Evolutionary conservation across 2,888 invertebrate species (phyloP), one percentile per base, ranked within the genome.

Genomic region (Aspidapion aeneum): DNA sequence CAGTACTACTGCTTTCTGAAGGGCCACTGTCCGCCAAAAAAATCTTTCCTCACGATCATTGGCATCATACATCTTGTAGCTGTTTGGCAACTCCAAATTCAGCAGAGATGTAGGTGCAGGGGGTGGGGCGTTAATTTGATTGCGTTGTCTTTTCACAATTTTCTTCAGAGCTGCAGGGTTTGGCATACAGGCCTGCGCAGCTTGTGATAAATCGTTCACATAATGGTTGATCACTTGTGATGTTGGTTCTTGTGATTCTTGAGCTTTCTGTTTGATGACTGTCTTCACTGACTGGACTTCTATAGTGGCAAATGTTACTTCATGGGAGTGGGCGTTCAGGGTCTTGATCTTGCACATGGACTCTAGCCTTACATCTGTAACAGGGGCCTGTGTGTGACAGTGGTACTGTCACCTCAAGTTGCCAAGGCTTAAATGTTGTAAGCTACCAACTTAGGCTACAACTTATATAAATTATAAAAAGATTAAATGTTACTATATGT

Each of bases 211-310:
- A 49, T 57, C 21, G 2, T 57, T 16, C 57, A 57, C 57, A 57
- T 21, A 57, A 57, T 57, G 57, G 57, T 57, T 57, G 48, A 57
- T 57, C 1, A 57, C 57, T 22, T 57, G 57, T 19, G 48, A 1
- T 21, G 57, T 57, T 57, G 57, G 57, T 57, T 57, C 57, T 22
- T 57, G 57, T 21, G 57, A 57, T 57, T 35, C 21, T 57, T 48
- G 2, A 35, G 57, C 57, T 57, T 5, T 16, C 1, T 22, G n/a
- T 57, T 57, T 57, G 21, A 57, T 57, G n/a, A n/a, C 21, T 21
- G 57, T 57, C 1, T 57, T 57, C 21, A 57, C 57, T 57, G 1
- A 21, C 18, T 57, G 18, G 1, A 57, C 57, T 18, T 57, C 57
- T 20, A 35, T 57, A n/a, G 57, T n/a, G n/a, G n/a, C n/a, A n/a